Evolutionary conservation across 2,888 invertebrate genomes (phyloP).

Genomic region (Mimachlamys varia): DNA sequence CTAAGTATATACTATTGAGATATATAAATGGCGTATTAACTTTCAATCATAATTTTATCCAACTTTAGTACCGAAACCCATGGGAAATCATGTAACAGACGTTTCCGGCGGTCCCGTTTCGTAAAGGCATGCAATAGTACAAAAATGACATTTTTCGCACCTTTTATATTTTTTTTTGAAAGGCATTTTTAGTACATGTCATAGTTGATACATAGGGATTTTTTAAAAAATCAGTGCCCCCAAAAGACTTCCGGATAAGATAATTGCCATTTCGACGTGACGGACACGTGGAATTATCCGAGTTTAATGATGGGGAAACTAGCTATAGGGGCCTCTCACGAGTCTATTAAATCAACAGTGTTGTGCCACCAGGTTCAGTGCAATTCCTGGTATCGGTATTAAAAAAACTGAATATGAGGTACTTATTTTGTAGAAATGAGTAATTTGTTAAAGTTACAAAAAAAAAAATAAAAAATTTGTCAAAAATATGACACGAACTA

Average conservation of each 20-base stretch:
- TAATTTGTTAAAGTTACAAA: too few relatives aligned
- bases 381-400: not conserved
- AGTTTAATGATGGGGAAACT: not conserved
- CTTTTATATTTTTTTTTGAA: not conserved
- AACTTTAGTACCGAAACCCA: not conserved
- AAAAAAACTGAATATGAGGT: not conserved
- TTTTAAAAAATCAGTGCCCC: not conserved
- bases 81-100: not conserved
- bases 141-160: not conserved
- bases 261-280: not conserved
- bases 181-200: not conserved
- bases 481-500: too few relatives aligned
- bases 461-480: too few relatives aligned
- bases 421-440: not conserved
- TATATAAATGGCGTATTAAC: not conserved
- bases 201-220: not conserved
- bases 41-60: conserved; percentile 23
- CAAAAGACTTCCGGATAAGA: not conserved
- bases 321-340: not conserved
- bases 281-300: not conserved
- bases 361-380: not conserved
- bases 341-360: not conserved
- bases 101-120: not conserved
- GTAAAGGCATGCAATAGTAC: not conserved
- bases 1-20: not conserved